phyloP scores from a whole-genome alignment of 2,113 vertebrate genomes.

The Paralichthys olivaceus region DNA sequence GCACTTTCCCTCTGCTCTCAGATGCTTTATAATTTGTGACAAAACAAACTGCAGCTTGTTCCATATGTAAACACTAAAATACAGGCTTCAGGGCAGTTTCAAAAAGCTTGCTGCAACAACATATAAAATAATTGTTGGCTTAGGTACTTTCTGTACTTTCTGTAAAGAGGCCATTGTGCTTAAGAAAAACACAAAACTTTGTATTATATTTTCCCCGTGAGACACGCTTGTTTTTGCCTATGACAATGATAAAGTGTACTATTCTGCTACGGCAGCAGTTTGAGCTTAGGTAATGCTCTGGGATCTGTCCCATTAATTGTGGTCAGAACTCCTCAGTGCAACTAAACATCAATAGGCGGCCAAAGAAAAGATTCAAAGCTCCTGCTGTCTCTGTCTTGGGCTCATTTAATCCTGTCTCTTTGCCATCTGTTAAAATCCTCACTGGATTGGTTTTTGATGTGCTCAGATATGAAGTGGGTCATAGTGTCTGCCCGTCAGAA shows the following conservation, averaged over 20 bases:
- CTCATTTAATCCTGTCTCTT: slow-evolving; percentile 36
- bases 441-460: slow-evolving; percentile 40
- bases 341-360: slow-evolving; percentile 58
- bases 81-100: background rate
- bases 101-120: background rate
- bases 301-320: slow-evolving; percentile 62
- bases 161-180: slow-evolving; percentile 40
- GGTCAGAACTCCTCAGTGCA: slow-evolving; percentile 59
- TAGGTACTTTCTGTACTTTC: background rate
- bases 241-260: slow-evolving; percentile 54
- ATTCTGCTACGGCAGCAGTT: slow-evolving; percentile 63
- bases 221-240: slow-evolving; percentile 29
- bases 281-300: slow-evolving; percentile 61
- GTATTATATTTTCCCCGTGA: slow-evolving; percentile 19
- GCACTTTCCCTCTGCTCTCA: slow-evolving; percentile 30
- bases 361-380: slow-evolving; percentile 66
- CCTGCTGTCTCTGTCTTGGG: slow-evolving; percentile 42
- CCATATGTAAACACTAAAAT: slow-evolving; percentile 12
- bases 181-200: slow-evolving; percentile 33
- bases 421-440: slow-evolving; percentile 52
- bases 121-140: slow-evolving; percentile 25
- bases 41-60: slow-evolving; percentile 40
- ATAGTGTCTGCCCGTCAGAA: slow-evolving; percentile 47
- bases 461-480: slow-evolving; percentile 40
- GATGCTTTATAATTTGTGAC: slow-evolving; percentile 35